phyloP scores from a whole-genome alignment of 2,797 vertebrate genomes.

The Coilia nasus region DNA sequence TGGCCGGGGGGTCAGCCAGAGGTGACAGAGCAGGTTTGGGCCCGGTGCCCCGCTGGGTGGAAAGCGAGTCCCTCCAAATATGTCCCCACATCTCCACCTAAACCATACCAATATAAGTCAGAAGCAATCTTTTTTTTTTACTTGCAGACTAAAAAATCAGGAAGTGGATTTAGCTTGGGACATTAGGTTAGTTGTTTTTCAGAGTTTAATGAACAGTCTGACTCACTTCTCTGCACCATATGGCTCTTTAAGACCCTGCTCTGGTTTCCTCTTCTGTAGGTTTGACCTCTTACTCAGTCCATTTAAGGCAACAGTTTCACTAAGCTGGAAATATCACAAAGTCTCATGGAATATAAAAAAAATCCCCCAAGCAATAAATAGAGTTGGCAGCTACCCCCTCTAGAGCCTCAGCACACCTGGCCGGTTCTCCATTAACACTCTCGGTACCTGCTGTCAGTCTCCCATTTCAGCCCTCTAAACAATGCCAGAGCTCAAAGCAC shows the following conservation, averaged over 20 bases:
- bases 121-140: neutral
- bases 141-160: neutral
- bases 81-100: slow-evolving; percentile 68
- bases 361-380: neutral
- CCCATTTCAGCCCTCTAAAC: neutral
- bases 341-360: slow-evolving; percentile 11
- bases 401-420: slow-evolving; percentile 16
- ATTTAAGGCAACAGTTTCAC: slow-evolving; percentile 17
- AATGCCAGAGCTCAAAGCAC: slow-evolving; percentile 25
- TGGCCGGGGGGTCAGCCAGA: slow-evolving; percentile 71
- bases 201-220: neutral
- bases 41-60: slow-evolving; percentile 26
- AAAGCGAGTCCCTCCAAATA: slow-evolving; percentile 61
- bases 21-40: slow-evolving; percentile 28
- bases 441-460: slow-evolving; percentile 48
- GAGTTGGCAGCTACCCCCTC: neutral
- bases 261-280: neutral
- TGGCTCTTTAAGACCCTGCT: neutral
- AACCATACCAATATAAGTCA: neutral
- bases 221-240: neutral
- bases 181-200: neutral
- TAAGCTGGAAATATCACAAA: slow-evolving; percentile 17
- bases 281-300: neutral
- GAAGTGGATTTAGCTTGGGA: neutral
- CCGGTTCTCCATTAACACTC: slow-evolving; percentile 42